Evolutionary conservation across 2,797 vertebrate genomes (phyloP).

Genomic region (Cynopterus sphinx): DNA sequence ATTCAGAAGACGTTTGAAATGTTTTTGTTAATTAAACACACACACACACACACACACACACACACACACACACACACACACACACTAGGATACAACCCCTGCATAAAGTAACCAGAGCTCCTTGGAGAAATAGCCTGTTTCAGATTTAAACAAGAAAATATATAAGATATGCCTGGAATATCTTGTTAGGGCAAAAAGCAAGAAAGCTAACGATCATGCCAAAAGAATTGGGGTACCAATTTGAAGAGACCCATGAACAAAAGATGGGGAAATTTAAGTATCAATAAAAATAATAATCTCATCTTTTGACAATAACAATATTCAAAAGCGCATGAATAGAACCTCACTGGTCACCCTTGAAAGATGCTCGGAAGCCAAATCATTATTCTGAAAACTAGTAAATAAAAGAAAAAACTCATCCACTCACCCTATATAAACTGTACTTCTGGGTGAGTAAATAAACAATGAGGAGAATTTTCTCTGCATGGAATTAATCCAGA

Average conservation of each 20-base stretch:
- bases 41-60: not conserved
- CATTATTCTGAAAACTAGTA: slow-evolving; percentile 10
- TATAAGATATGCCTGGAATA: not conserved
- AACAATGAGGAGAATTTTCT: not conserved
- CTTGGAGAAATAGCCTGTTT: not conserved
- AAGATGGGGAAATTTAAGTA: not conserved
- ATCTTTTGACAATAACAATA: not conserved
- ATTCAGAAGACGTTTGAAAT: not conserved
- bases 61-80: no score
- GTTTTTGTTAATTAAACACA: not conserved
- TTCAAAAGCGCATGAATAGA: not conserved
- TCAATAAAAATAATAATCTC: not conserved
- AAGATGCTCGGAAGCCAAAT: not conserved
- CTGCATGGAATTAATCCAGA: not conserved
- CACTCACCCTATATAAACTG: not conserved
- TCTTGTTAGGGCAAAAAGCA: not conserved
- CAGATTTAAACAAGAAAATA: not conserved
- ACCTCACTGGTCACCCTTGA: not conserved
- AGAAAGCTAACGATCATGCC: not conserved
- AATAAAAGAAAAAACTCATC: not conserved
- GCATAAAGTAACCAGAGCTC: not conserved
- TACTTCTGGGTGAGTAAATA: not conserved
- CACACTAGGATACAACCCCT: not conserved
- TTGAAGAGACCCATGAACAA: not conserved
- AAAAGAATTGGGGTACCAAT: not conserved